Conservation (phyloP, 2,888 invertebrate genomes). For the Acanthococcus lagerstroemiae region DNA sequence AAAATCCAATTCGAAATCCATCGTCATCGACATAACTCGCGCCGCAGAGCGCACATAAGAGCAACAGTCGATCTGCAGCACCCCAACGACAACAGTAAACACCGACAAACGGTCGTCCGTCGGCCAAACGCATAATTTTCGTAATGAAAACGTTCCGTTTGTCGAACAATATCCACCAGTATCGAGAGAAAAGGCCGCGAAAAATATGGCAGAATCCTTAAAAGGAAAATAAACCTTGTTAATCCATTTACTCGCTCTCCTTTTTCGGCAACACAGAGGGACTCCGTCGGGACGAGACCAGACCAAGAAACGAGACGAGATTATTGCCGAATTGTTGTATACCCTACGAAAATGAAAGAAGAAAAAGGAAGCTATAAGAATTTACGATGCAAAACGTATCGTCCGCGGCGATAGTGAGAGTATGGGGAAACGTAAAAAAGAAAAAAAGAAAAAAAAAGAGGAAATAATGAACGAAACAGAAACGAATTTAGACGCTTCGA, state of each 20-base stretch:
- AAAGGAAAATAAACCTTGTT: slow-evolving; percentile 3
- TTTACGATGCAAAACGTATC: slow-evolving; percentile 29
- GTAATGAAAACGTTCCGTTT: background rate
- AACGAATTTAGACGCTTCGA: slow-evolving; percentile 17
- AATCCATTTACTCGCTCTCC: slow-evolving; percentile 15
- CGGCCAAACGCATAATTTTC: background rate
- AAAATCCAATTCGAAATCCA: background rate
- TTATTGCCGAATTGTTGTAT: background rate
- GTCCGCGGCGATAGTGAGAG: background rate
- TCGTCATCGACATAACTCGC: background rate
- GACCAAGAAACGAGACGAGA: slow-evolving; percentile 6
- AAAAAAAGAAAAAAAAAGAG: slow-evolving; percentile 8
- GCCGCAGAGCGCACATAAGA: background rate
- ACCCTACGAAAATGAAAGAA: background rate
- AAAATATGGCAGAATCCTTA: background rate
- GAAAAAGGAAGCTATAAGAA: slow-evolving; percentile 26
- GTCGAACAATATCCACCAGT: background rate
- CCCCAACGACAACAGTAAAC: background rate
- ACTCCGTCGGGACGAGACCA: background rate
- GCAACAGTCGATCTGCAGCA: background rate
- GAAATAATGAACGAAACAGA: slow-evolving; percentile 29
- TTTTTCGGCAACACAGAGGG: background rate
- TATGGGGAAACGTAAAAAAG: background rate
- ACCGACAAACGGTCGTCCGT: too few species aligned
- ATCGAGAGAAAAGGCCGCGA: background rate